phyloP scores from a whole-genome alignment of 2,797 vertebrate species.

The Eidolon dupreanum region DNA sequence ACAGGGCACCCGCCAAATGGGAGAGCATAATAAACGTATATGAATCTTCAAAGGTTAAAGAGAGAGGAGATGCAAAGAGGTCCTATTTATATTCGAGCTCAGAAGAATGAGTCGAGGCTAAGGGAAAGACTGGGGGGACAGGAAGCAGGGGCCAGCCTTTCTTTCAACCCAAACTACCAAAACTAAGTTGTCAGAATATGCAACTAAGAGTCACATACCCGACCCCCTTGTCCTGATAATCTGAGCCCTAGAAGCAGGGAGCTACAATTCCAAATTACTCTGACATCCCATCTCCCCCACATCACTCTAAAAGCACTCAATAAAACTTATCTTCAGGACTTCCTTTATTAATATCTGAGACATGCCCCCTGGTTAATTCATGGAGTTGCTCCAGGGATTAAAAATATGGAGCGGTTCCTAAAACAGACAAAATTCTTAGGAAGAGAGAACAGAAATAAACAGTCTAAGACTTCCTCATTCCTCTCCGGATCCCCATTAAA shows the following conservation, averaged over 20 bases:
- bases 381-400: background rate
- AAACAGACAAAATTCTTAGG: background rate
- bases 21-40: rapidly evolving
- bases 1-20: background rate
- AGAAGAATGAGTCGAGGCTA: background rate
- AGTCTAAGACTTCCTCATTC: background rate
- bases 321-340: background rate
- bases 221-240: background rate
- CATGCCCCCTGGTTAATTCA: background rate
- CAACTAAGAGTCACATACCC: background rate
- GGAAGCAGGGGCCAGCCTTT: background rate
- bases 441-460: background rate
- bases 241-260: background rate
- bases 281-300: background rate
- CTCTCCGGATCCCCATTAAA: background rate
- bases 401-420: background rate
- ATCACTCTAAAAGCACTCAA: background rate
- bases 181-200: background rate
- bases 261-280: background rate
- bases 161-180: background rate
- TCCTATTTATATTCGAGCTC: background rate
- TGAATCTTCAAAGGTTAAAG: background rate
- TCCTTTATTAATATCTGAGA: background rate
- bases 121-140: background rate
- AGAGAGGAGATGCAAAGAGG: background rate